Conservation (phyloP, 1,140 invertebrate genomes). For the Drosophila bocki region DNA sequence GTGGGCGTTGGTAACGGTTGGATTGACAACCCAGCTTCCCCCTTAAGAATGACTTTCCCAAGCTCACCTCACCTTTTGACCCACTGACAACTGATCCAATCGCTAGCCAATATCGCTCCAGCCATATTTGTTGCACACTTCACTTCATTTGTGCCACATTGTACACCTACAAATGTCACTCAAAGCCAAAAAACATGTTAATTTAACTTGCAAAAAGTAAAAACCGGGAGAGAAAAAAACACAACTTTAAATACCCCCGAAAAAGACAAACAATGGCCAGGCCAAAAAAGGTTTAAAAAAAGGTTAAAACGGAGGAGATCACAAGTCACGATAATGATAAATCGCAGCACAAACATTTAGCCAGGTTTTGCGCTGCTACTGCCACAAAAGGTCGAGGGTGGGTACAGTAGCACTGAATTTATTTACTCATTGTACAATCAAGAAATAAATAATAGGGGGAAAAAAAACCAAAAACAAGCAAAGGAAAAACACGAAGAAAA, state of each 20-base stretch:
- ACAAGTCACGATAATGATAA: conserved; percentile 85
- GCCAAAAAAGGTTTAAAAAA: conserved; percentile 63
- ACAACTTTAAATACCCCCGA: conserved; percentile 44
- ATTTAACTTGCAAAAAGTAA: conserved; percentile 71
- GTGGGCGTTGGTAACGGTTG: conserved; percentile 72
- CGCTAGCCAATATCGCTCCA: conserved; percentile 46
- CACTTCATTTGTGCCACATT: conserved; percentile 83
- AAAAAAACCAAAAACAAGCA: conserved; percentile 35
- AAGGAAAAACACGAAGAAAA: conserved; percentile 38
- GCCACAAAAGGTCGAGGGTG: conserved; percentile 84
- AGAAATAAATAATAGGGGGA: conserved; percentile 76
- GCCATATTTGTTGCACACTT: conserved; percentile 83
- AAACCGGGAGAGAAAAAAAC: conserved; percentile 27
- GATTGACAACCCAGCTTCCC: conserved; percentile 64
- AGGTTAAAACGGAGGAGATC: conserved; percentile 83
- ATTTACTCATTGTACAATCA: conserved; percentile 83
- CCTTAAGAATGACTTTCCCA: conserved; percentile 29
- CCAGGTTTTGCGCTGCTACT: conserved; percentile 51
- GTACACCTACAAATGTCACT: conserved; percentile 84
- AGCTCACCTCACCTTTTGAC: conserved; percentile 39
- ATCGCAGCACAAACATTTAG: conserved; percentile 83
- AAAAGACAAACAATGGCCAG: conserved; percentile 46
- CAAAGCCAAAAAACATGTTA: conserved; percentile 81
- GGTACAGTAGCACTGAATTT: conserved; percentile 79
- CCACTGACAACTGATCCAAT: conserved; percentile 42